Evolutionary conservation across 2,888 invertebrate genomes (phyloP), one percentile per base, ranked within the genome.

Genomic region (Apeira syringaria): DNA sequence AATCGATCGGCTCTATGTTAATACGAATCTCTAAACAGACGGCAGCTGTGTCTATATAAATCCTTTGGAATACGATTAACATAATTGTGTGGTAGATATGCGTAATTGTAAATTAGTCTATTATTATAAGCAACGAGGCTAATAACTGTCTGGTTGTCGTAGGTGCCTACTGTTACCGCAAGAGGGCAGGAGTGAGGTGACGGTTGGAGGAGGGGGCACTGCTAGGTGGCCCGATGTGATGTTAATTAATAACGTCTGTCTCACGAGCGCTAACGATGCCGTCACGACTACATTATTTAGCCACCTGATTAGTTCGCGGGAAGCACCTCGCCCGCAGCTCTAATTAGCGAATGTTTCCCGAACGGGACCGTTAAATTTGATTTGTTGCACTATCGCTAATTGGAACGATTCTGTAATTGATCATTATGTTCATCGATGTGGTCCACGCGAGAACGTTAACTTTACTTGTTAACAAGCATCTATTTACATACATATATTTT

Each of bases 171-270:
- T 50, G 46, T 47, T 53, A 51, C 50, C 55, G 51, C 56, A 56
- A 55, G 38, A 18, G 29, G 53, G 57, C 47, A 17, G 43, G 49
- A 49, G 36, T 6, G 44, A 22, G 17, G 31, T 29, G 36, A n/a
- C 34, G 47, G 49, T 43, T 50, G 53, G 20, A 7, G 7, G 53
- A 47, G 31, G 46, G 50, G 55, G 43, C 17, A 12, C 32, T 43
- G 47, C 55, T 64, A 53, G 65, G 63, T 58, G 56, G 64, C 60
- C 64, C 70, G 68, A 78, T 78, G 80, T 79, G 82, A 85, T 80
- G 84, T 83, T 86, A 88, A 88, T 87, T 88, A 86, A 87, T 88
- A 85, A 85, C 83, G 86, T 84, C 81, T 87, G 83, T 84, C 84
- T 83, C 78, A 80, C 79, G 76, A 80, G 74, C 80, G 74, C 82